Base-by-base conservation (phyloP, 2,888 invertebrate species). In the Diloba caeruleocephala region DNA sequence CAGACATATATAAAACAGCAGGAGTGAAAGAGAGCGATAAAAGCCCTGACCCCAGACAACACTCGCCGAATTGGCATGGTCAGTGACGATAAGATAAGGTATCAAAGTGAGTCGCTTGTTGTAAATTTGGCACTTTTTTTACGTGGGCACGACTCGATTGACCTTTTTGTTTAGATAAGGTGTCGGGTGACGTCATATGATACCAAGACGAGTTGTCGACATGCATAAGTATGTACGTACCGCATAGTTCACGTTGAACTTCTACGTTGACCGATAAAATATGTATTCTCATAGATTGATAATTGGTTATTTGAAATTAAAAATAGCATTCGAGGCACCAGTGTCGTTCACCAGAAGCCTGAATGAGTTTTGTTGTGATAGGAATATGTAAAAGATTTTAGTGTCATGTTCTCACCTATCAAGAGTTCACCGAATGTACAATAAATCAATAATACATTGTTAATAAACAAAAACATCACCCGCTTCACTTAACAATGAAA, bases 31-130 rank as follows among this genome's bases (percentile, higher is more conserved):
- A 41, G 85, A 75, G 60, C 77, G 32, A 32, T 36, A 36, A 69
- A 39, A 78, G 74, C 88, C 90, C 88, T 90, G 90, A 92, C 91
- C 91, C 86, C 80, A 75, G 76, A 33, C 87, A 91, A 89, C 75
- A 71, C 71, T 33, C 37, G 76, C 74, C 76, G 71, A 82, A 82
- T 78, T 75, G 51, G 70, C 57, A 58, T 76, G 90, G 91, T 90
- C 90, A 88, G 82, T 85, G 79, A 76, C 79, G 80, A 80, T 73
- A 64, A 60, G 87, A 89, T 88, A 86, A 65, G 10, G 38, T 81
- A 83, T 78, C 83, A 67, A 51, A 29, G 28, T 59, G 69, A 67
- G 76, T 80, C 48, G 63, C 56, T 49, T 41, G 46, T 33, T 26
- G 26, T 41, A 51, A 60, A 50, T 71, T 80, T 58, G 71, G 68